phyloP scores from a whole-genome alignment of 2,113 vertebrate genomes.

The Thamnophis sirtalis region DNA sequence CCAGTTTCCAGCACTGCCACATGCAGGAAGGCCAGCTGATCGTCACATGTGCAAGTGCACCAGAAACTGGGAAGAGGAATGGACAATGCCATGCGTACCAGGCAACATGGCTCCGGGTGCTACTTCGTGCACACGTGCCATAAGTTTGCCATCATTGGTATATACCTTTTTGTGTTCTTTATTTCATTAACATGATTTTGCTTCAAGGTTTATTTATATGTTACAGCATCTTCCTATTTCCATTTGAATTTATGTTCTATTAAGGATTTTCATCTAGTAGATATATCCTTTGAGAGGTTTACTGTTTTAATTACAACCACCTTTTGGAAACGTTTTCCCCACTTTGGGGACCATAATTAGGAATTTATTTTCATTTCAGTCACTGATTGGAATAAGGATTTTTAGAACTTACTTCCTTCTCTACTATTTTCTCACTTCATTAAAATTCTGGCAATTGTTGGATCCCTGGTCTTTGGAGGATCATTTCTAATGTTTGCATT shows the following conservation, averaged over 20 bases:
- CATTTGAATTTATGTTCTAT: neutral
- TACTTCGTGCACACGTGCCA: no score
- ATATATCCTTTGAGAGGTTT: neutral
- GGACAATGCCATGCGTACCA: no score
- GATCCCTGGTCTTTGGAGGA: neutral
- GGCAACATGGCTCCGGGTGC: no score
- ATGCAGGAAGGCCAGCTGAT: no score
- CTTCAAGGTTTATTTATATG: neutral
- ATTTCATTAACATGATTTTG: neutral
- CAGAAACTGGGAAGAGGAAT: no score
- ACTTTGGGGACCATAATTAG: neutral
- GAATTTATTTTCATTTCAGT: neutral
- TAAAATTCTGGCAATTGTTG: neutral
- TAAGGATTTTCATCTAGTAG: neutral
- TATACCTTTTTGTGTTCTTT: neutral
- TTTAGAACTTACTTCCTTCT: neutral
- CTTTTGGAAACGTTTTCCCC: neutral
- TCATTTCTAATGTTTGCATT: neutral
- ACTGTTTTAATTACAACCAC: neutral
- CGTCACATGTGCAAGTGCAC: no score
- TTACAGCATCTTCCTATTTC: neutral
- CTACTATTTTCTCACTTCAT: neutral
- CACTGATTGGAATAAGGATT: neutral
- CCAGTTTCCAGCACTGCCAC: no score
- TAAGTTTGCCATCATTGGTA: no score